phyloP scores from a whole-genome alignment of 2,113 vertebrate genomes.

The Sylvilagus bachmani region DNA sequence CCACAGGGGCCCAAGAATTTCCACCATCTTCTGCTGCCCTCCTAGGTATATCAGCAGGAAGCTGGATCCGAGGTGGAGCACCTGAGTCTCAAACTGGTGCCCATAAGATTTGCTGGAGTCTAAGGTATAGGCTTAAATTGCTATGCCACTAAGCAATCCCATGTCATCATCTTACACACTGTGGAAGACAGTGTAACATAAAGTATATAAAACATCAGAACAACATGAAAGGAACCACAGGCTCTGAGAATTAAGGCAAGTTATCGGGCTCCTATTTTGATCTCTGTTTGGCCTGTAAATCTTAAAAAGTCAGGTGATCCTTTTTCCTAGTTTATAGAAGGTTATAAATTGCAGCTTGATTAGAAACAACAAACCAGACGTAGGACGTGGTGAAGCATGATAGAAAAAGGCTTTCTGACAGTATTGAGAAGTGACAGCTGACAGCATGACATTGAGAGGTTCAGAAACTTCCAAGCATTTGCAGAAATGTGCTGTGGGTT shows the following conservation, averaged over 20 bases:
- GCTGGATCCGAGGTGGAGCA: too few relatives aligned
- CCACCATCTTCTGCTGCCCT: too few relatives aligned
- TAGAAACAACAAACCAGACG: background rate
- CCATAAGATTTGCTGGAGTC: too few relatives aligned
- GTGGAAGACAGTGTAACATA: background rate
- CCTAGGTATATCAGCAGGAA: too few relatives aligned
- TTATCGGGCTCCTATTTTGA: background rate
- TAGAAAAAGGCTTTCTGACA: background rate
- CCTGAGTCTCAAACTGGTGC: too few relatives aligned
- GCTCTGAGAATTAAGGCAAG: background rate
- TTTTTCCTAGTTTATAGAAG: background rate
- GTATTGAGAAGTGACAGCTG: background rate
- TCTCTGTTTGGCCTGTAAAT: background rate
- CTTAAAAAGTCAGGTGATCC: background rate
- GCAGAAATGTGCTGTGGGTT: constrained; percentile 28
- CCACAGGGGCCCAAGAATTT: too few relatives aligned
- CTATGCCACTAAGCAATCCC: too few relatives aligned
- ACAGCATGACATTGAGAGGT: background rate
- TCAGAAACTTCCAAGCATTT: background rate
- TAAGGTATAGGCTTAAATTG: too few relatives aligned
- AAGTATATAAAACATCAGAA: background rate
- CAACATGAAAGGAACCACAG: background rate
- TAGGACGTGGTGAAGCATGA: background rate
- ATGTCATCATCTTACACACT: background rate
- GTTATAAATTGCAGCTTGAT: constrained; percentile 10